Base-by-base conservation (phyloP, 2,797 vertebrate genomes). In the Fistularia commersonii region DNA sequence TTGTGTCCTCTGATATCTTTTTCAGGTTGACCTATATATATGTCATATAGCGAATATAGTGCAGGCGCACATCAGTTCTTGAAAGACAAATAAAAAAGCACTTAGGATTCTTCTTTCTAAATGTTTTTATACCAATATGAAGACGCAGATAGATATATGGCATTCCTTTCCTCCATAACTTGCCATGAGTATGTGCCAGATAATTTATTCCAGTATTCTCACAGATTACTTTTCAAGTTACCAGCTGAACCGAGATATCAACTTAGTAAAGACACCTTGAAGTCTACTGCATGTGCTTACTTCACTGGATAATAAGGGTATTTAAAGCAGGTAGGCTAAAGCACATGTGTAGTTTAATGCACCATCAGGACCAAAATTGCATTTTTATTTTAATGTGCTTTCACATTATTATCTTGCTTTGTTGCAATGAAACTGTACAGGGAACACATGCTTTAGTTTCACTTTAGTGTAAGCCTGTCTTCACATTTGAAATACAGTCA, bases 231-330 rank as follows among this genome's bases (percentile, higher is more conserved):
- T 23, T 23, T 2, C 23, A 23, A 23, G 2, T 23, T 23, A 23
- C 23, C 23, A 23, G 4, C 23, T 23, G 23, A 23, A 23, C 23
- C 4, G 2, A 23, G 23, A 23, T 23, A 23, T 44, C 31, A 15
- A 56, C 58, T 64, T 34, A 8, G 23, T 63, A 41, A 60, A 57
- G 48, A 51, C 45, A 15, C 11, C 45, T 54, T 54, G 11, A 57
- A 41, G 23, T 23, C 23, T 23, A 23, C 23, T 34, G 57, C 38
- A 60, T 47, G 23, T 69, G 32, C 45, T 65, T 68, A 51, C 63
- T 66, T 75, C 72, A 72, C 64, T 59, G 51, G 70, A 73, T 69
- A 58, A 51, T 44, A 35, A 54, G 33, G 45, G 41, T 69, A 47
- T 65, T 31, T 40, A 13, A 23, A 8, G 8, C 32, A 42, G 48